These are phyloP conservation scores for Oryzias celebensis DNA, from an alignment of 2,113 vertebrate species.

Conservation along the genomic window DNA sequence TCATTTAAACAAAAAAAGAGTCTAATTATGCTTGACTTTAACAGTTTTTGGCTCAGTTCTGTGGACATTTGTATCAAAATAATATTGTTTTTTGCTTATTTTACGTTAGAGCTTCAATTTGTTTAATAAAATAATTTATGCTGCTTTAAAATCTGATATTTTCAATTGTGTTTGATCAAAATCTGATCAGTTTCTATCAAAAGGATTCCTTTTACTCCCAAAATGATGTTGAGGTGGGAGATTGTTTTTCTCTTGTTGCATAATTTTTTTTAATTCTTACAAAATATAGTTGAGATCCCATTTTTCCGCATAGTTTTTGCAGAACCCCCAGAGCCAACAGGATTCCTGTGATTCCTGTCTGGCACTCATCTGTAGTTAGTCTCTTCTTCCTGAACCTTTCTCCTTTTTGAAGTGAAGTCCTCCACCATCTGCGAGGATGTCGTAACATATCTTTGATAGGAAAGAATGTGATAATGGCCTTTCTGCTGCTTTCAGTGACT, in stretches of 20 bases:
- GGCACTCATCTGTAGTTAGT: neutral
- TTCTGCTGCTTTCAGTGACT: slow-evolving; percentile 4
- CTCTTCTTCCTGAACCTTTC: neutral
- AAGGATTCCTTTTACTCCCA: too few species aligned
- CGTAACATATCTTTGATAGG: slow-evolving; percentile 1
- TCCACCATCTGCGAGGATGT: neutral
- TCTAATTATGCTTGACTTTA: too few species aligned
- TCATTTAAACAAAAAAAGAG: too few species aligned
- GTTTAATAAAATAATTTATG: too few species aligned
- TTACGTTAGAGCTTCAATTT: too few species aligned
- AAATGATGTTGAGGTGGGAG: too few species aligned
- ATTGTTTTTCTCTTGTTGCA: too few species aligned
- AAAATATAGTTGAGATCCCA: neutral
- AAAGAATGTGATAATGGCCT: slow-evolving; percentile 13
- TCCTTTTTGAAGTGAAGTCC: slow-evolving; percentile 11
- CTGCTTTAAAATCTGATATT: too few species aligned
- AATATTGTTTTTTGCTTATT: neutral
- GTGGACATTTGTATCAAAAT: neutral
- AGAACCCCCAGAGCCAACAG: too few species aligned
- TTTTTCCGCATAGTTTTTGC: neutral
- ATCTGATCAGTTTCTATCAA: too few species aligned
- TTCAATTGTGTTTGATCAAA: too few species aligned
- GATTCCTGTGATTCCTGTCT: neutral
- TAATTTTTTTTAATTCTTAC: slow-evolving; percentile 6
- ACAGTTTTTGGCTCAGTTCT: neutral